phyloP scores from a whole-genome alignment of 2,113 vertebrate species.

The Nibea coibor region DNA sequence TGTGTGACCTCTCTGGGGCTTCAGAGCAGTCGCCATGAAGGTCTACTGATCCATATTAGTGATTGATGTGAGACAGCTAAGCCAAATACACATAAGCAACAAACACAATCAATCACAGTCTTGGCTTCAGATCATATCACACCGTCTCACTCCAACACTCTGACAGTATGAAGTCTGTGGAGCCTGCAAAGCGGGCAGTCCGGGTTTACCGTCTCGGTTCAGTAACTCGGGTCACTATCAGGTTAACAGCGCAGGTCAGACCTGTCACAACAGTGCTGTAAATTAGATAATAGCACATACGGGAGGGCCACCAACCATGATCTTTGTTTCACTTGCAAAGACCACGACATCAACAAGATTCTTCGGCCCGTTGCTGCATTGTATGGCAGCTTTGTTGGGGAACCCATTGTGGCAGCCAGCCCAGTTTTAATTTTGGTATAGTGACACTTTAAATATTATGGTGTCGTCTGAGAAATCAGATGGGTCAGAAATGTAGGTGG shows the following conservation, averaged over 20 bases:
- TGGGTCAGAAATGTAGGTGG: no score
- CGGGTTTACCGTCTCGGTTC: neutral
- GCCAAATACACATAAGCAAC: constrained; percentile 35
- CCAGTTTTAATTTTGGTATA: no score
- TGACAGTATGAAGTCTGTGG: neutral
- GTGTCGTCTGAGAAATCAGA: no score
- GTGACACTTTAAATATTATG: no score
- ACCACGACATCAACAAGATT: no score
- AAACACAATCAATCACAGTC: constrained; percentile 50
- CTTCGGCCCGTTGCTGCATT: no score
- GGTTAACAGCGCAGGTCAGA: constrained; percentile 31
- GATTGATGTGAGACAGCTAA: constrained; percentile 36
- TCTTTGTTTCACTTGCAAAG: neutral
- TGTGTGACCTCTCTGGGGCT: neutral
- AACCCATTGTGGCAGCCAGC: no score
- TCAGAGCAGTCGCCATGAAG: neutral
- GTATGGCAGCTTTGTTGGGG: no score
- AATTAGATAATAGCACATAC: constrained; percentile 7
- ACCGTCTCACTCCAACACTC: neutral
- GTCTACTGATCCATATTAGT: constrained; percentile 29
- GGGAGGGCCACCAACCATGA: neutral
- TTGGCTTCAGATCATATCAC: constrained; percentile 21
- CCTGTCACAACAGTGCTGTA: constrained; percentile 19
- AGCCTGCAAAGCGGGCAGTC: constrained; percentile 18
- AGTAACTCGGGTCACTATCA: neutral